Evolutionary conservation across 2,888 invertebrate genomes (phyloP).

Genomic region (Sepiola atlantica): DNA sequence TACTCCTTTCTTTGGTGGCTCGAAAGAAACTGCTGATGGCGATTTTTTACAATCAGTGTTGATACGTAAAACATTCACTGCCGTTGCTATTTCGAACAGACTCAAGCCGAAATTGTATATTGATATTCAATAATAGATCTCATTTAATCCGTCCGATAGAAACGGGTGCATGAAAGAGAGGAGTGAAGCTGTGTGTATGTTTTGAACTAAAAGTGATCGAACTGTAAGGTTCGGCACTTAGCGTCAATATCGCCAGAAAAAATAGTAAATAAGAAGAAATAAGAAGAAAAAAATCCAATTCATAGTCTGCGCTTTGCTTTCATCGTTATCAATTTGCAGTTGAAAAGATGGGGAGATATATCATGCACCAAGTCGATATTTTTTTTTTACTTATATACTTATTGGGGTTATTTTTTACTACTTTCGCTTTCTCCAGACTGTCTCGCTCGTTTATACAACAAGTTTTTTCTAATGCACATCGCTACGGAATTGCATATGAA

Average conservation of each 20-base stretch:
- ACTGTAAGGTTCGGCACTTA: background rate
- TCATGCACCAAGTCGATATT: background rate
- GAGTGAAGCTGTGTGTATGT: background rate
- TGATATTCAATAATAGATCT: no score
- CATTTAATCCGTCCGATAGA: no score
- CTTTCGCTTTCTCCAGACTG: background rate
- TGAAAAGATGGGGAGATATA: background rate
- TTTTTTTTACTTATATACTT: no score
- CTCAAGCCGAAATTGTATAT: no score
- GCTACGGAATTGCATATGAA: background rate
- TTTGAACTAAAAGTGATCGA: background rate
- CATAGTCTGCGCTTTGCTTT: background rate
- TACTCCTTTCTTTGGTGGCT: no score
- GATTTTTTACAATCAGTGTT: no score
- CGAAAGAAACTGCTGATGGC: no score
- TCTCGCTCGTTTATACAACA: background rate
- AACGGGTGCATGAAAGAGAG: no score
- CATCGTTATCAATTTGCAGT: background rate
- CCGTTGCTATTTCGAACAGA: no score
- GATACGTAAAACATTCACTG: no score
- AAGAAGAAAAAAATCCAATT: background rate
- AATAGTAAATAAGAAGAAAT: background rate
- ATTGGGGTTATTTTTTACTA: background rate
- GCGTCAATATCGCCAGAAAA: background rate
- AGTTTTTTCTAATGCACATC: background rate